Conservation (phyloP, 2,113 vertebrate genomes). For the Camarhynchus parvulus region DNA sequence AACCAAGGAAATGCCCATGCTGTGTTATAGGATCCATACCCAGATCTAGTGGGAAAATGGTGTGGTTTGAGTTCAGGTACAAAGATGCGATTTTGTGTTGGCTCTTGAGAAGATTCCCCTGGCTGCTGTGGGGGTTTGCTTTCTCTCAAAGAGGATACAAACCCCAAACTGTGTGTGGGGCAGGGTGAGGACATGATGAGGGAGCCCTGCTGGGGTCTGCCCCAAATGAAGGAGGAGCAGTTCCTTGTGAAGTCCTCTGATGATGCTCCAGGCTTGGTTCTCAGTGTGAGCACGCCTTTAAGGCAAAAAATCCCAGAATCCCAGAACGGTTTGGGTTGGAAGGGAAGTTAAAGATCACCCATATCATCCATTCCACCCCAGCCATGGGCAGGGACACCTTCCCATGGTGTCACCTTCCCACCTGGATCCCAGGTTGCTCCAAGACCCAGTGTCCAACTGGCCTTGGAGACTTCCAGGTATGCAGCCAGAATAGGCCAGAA, state of each 20-base stretch:
- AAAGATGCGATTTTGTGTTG: neutral
- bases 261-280: neutral
- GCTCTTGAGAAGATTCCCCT: neutral
- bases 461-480: neutral
- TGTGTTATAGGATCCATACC: neutral
- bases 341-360: neutral
- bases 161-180: fast-evolving
- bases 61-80: fast-evolving
- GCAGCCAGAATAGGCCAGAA: neutral
- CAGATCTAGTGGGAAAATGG: neutral
- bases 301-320: neutral
- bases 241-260: neutral
- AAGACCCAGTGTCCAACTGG: fast-evolving
- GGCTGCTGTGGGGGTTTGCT: neutral
- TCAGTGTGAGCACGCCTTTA: neutral
- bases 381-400: neutral
- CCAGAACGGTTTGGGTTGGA: neutral
- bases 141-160: neutral
- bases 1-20: neutral
- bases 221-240: neutral
- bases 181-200: fast-evolving
- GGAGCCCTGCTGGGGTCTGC: neutral
- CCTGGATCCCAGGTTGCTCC: neutral
- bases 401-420: neutral
- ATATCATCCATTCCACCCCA: neutral